Percentiles rank a stretch among this genome's conserved stretches.
Evolutionary conservation across 1,140 invertebrate species (phyloP).

Genomic region (Harpegnathos saltator): DNA sequence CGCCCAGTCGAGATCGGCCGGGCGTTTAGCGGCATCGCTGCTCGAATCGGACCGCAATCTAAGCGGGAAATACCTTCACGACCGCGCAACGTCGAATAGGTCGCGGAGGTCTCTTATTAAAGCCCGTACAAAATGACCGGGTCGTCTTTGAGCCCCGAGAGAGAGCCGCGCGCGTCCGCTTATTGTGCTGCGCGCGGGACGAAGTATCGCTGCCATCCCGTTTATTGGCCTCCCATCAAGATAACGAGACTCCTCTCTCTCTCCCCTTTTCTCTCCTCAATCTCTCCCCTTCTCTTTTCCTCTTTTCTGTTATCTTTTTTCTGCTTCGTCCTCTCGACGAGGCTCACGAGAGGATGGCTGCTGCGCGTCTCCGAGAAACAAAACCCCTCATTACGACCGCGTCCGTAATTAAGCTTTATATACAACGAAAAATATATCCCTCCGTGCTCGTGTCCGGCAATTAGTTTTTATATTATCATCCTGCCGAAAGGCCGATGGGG

Average conservation of each 20-base stretch:
- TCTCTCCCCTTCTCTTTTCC: conserved; percentile 22
- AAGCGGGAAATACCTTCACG: conserved; percentile 19
- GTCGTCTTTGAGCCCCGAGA: conserved; percentile 62
- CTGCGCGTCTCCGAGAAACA: conserved; percentile 46
- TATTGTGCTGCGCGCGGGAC: conserved; percentile 61
- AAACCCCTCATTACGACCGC: conserved; percentile 66
- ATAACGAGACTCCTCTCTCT: conserved; percentile 64
- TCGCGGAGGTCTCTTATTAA: conserved; percentile 69
- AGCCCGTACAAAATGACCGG: conserved; percentile 61
- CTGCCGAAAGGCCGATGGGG: conserved; percentile 11
- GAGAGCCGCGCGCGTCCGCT: conserved; percentile 72
- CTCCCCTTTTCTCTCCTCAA: too few relatives aligned
- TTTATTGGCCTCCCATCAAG: conserved; percentile 73
- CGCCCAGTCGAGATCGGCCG: not conserved
- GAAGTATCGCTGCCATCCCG: conserved; percentile 57
- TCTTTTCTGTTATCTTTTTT: too few relatives aligned
- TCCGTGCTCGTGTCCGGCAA: conserved; percentile 13
- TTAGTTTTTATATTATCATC: conserved; percentile 53
- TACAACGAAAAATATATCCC: conserved; percentile 42
- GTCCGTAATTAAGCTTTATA: conserved; percentile 70
- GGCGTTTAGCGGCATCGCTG: conserved; percentile 35
- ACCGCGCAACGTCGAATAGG: conserved; percentile 33
- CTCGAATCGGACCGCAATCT: conserved; percentile 30
- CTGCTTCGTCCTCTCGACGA: conserved; percentile 26
- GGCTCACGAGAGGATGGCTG: conserved; percentile 24